These are phyloP conservation scores for Poecilia gillii DNA, from an alignment of 2,797 vertebrate genomes.

Conservation along the genomic window DNA sequence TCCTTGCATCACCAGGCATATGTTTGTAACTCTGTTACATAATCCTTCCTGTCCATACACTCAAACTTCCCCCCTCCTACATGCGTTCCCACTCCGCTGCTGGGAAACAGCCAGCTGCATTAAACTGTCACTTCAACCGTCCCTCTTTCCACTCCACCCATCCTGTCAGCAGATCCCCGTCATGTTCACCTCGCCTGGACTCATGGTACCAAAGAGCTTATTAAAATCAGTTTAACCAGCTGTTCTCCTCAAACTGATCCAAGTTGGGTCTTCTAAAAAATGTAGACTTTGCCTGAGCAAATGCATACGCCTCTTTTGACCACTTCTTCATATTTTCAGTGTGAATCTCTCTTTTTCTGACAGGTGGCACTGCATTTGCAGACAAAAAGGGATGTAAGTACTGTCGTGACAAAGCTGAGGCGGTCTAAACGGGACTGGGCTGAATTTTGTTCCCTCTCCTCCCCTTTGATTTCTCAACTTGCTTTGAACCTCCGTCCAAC, in stretches of 20 bases:
- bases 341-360: conserved; percentile 26
- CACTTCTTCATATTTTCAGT: conserved; percentile 16
- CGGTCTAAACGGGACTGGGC: conserved; percentile 29
- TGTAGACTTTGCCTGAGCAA: background rate
- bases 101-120: conserved; percentile 69
- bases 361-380: conserved; percentile 38
- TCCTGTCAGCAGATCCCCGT: conserved; percentile 55
- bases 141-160: conserved; percentile 37
- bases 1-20: conserved; percentile 65
- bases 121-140: conserved; percentile 39
- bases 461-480: conserved; percentile 4
- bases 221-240: conserved; percentile 66
- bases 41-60: conserved; percentile 37
- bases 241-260: conserved; percentile 61
- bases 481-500: conserved; percentile 53
- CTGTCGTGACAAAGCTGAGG: conserved; percentile 30
- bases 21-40: conserved; percentile 69
- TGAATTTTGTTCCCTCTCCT: conserved; percentile 18
- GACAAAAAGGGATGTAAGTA: conserved; percentile 16
- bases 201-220: conserved; percentile 52
- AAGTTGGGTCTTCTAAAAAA: conserved; percentile 35
- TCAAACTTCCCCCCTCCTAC: conserved; percentile 53
- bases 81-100: conserved; percentile 57
- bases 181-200: conserved; percentile 70
- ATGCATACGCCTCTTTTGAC: conserved; percentile 11